Base-by-base conservation (phyloP, 2,888 invertebrate genomes). In the Agonopterix heracliana region DNA sequence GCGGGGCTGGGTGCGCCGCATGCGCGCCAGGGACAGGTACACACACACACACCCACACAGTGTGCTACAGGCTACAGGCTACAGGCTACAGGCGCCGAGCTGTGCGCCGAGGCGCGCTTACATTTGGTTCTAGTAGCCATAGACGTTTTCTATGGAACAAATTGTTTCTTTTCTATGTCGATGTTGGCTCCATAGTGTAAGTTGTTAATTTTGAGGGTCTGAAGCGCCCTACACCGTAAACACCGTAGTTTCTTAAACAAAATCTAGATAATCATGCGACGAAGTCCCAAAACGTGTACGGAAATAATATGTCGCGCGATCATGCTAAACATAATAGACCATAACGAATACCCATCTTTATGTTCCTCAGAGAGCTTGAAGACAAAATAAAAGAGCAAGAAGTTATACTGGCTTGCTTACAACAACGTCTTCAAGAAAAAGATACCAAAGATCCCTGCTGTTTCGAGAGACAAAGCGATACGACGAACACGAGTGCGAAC, bases 51-150 rank as follows among this genome's bases (percentile, higher is more conserved):
- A 1, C 38, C 2, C n/a, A 10, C 38, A 38, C 38, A 26, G 26
- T 26, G 5, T 26, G 26, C 52, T 85, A 59, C 54, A 58, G 41
- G 66, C 17, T 17, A 17, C 17, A 63, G 53, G 81, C 81, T 83
- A 57, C 77, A 73, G 42, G 55, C 52, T 58, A 78, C 76, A 53
- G 77, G 83, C 59, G 71, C 76, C 1, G 63, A 52, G 68, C 73
- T 85, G 55, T 79, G 82, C 63, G 70, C 42, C 4, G 74, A 77
- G 56, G 69, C 78, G 62, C 70, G 74, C 0, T 17, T 17, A 17
- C 3, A 17, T 17, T 17, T 17, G 17, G 4, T 3, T 17, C 17
- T 2, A 17, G 2, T 3, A 17, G 17, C 17, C 17, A 17, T 17
- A 3, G 17, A 17, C 17, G 2, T 3, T 17, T 17, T 3, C n/a